Percentiles rank a stretch among this genome's conserved stretches.
These are phyloP conservation scores for Beaufortia kweichowensis DNA, from an alignment of 2,113 vertebrate species.

Conservation along the genomic window DNA sequence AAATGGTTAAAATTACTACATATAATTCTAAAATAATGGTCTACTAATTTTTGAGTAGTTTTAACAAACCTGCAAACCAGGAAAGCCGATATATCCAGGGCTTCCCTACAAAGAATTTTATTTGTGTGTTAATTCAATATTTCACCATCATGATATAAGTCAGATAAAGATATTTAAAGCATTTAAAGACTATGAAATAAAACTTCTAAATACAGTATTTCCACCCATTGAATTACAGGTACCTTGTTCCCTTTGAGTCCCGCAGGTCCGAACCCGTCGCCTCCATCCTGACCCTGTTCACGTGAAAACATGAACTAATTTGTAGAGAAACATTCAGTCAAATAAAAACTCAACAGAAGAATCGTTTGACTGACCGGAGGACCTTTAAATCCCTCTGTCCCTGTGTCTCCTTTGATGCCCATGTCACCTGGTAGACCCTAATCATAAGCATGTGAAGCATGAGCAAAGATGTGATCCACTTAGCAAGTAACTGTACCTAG, in stretches of 20 bases:
- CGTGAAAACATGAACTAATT: background rate
- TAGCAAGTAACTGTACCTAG: no score
- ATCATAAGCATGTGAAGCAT: background rate
- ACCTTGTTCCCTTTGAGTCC: conserved; percentile 79
- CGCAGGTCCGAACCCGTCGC: conserved; percentile 64
- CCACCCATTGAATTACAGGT: background rate
- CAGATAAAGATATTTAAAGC: background rate
- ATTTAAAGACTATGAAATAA: background rate
- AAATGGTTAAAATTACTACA: background rate
- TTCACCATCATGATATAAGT: background rate
- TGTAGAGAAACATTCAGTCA: no score
- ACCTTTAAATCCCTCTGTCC: conserved; percentile 76
- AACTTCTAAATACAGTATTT: background rate
- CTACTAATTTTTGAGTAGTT: no score
- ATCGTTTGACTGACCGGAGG: conserved; percentile 67
- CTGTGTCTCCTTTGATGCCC: conserved; percentile 69
- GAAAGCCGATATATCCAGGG: conserved; percentile 78
- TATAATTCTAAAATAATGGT: no score
- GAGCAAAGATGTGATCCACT: background rate
- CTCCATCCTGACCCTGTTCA: conserved; percentile 65
- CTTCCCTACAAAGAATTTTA: conserved; percentile 73
- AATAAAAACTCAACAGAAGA: no score
- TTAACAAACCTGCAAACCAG: conserved; percentile 71
- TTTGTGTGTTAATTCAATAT: background rate
- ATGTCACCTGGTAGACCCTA: conserved; percentile 58